These are phyloP conservation scores for Drosophila setosimentum DNA, from an alignment of 2,888 invertebrate species.

Conservation along the genomic window DNA sequence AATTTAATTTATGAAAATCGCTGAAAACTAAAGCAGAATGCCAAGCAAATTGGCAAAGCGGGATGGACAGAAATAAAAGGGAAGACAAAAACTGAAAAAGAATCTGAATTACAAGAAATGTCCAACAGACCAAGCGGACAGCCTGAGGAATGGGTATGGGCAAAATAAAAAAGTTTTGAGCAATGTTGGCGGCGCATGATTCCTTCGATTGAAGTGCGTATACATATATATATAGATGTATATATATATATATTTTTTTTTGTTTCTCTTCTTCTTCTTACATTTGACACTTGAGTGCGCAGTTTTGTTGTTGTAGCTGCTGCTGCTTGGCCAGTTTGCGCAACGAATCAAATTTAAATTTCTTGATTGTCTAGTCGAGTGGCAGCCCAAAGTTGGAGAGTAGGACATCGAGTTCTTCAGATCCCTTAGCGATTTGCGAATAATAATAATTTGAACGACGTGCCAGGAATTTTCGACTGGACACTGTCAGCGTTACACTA, in stretches of 20 bases:
- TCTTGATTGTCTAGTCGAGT: conserved; percentile 80
- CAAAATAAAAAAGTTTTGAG: conserved; percentile 37
- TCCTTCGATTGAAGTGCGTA: conserved; percentile 62
- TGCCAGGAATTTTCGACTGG: conserved; percentile 80
- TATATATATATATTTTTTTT: conserved; percentile 13
- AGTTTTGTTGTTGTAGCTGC: conserved; percentile 35
- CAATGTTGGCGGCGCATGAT: conserved; percentile 42
- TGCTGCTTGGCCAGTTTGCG: conserved; percentile 73
- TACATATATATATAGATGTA: conserved; percentile 18
- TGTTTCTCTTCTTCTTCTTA: conserved; percentile 42
- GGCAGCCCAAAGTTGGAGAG: conserved; percentile 65
- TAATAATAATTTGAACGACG: conserved; percentile 84
- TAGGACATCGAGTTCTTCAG: conserved; percentile 51
- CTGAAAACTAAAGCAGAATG: conserved; percentile 74
- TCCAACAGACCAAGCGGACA: background rate
- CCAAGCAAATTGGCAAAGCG: conserved; percentile 69
- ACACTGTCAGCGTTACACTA: conserved; percentile 22
- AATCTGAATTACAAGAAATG: conserved; percentile 34
- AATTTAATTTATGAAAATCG: conserved; percentile 81
- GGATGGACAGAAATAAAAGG: conserved; percentile 41
- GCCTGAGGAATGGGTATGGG: background rate
- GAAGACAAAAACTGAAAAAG: conserved; percentile 20
- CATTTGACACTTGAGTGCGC: conserved; percentile 79
- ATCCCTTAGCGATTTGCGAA: conserved; percentile 83
- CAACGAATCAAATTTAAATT: conserved; percentile 82